phyloP scores from a whole-genome alignment of 2,113 vertebrate species.

The Saccopteryx bilineata region DNA sequence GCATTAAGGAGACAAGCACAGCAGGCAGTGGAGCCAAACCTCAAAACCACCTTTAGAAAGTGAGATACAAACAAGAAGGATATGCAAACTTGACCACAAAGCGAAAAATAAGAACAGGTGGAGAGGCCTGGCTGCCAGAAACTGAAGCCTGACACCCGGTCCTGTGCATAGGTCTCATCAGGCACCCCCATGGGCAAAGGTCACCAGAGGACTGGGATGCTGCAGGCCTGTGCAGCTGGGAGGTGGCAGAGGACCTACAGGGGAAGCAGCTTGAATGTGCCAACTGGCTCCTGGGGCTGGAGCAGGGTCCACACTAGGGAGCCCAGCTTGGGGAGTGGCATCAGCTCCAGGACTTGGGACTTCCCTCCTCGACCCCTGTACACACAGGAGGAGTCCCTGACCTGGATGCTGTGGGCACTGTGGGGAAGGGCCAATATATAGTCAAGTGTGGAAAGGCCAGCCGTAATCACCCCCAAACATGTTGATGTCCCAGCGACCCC shows the following conservation, averaged over 20 bases:
- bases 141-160: too few relatives aligned
- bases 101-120: neutral
- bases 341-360: rapidly evolving
- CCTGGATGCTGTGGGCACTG: neutral
- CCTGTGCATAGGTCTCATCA: rapidly evolving
- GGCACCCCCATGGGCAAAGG: neutral
- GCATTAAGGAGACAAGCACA: neutral
- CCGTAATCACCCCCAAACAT: neutral
- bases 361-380: rapidly evolving
- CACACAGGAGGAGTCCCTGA: rapidly evolving
- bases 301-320: neutral
- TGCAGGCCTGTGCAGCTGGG: neutral
- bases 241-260: neutral
- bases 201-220: neutral
- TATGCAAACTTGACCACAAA: neutral
- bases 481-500: rapidly evolving
- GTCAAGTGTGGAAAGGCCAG: neutral
- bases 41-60: neutral
- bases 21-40: rapidly evolving
- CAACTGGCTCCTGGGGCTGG: neutral
- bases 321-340: too few relatives aligned
- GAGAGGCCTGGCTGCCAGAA: neutral
- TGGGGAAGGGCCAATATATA: too few relatives aligned
- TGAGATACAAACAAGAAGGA: neutral
- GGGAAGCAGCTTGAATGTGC: rapidly evolving